Evolutionary conservation across 2,797 vertebrate species (phyloP), one percentile per base, ranked within the genome.

Genomic region (Cottoperca gobio): DNA sequence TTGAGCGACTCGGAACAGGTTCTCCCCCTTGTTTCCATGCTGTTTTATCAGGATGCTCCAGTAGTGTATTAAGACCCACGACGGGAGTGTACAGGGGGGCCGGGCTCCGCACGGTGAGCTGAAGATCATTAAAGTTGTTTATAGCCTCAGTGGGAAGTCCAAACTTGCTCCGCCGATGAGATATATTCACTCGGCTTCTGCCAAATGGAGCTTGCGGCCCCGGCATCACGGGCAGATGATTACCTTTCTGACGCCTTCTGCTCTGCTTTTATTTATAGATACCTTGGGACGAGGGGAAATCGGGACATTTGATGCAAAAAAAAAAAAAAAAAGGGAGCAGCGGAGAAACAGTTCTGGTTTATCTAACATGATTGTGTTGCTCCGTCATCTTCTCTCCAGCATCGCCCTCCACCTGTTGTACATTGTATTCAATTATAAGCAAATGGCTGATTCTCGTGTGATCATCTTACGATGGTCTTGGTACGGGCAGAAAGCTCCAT

Each of bases 121-220:
- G 73, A 57, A 81, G 76, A 86, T 90, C 83, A 88, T 93, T 90
- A 90, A 89, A 92, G 87, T 91, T 90, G 86, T 91, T 88, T 91
- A 89, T 89, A 60, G 76, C 82, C 88, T 65, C 73, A 6, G 81
- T 83, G 84, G 80, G 85, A 81, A 73, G 88, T 87, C 85, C 84
- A 84, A 77, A 88, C 81, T 83, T 75, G 74, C 86, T 67, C 61
- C 19, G 23, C 45, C 28, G 65, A 81, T 76, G 86, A 88, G 84
- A 85, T 83, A 81, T 84, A 82, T 84, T 83, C 86, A 75, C 68
- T 82, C 60, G 6, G 74, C 76, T 76, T 43, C 73, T 78, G 70
- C 80, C 83, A 79, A 83, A 88, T 86, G 86, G 85, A 77, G 73
- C 82, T 61, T 33, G 79, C 24, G 60, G 72, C 77, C 57, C 39